Evolutionary conservation across 2,888 invertebrate species (phyloP).

Genomic region (Bellardia bayeri): DNA sequence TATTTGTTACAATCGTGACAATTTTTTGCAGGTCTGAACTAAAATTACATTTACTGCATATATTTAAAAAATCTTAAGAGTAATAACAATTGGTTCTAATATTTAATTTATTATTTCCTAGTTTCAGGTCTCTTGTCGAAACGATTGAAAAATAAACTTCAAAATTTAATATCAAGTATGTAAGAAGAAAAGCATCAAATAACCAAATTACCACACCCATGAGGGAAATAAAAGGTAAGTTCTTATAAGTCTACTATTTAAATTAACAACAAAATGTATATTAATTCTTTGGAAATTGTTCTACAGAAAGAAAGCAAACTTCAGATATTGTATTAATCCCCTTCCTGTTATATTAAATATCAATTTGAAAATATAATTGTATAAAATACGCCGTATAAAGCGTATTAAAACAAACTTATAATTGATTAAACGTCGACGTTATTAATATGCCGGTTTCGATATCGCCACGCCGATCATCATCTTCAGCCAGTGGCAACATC

Average conservation of each 20-base stretch:
- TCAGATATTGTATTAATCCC: background rate
- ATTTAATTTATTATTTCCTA: background rate
- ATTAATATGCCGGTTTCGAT: slow-evolving; percentile 84
- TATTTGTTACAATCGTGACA: too few relatives aligned
- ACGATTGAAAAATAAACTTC: background rate
- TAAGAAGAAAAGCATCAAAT: slow-evolving; percentile 19
- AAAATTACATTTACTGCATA: too few relatives aligned
- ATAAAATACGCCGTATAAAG: slow-evolving; percentile 25
- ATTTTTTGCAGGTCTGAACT: too few relatives aligned
- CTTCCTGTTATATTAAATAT: background rate
- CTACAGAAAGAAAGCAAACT: slow-evolving; percentile 16
- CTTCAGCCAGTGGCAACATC: slow-evolving; percentile 83
- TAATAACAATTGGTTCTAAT: background rate
- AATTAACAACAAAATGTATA: background rate
- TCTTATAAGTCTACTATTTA: background rate
- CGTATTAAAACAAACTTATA: slow-evolving; percentile 46
- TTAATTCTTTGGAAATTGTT: background rate
- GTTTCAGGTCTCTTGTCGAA: slow-evolving; percentile 30
- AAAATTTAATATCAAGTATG: slow-evolving; percentile 25
- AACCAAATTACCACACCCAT: slow-evolving; percentile 21
- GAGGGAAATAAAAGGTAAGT: slow-evolving; percentile 57
- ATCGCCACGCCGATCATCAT: slow-evolving; percentile 84
- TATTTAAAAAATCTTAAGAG: too few relatives aligned
- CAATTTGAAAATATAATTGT: slow-evolving; percentile 9
- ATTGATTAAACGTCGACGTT: slow-evolving; percentile 53